Evolutionary conservation across 1,140 invertebrate genomes (phyloP), one percentile per base, ranked within the genome.

Genomic region (Formica selysi): DNA sequence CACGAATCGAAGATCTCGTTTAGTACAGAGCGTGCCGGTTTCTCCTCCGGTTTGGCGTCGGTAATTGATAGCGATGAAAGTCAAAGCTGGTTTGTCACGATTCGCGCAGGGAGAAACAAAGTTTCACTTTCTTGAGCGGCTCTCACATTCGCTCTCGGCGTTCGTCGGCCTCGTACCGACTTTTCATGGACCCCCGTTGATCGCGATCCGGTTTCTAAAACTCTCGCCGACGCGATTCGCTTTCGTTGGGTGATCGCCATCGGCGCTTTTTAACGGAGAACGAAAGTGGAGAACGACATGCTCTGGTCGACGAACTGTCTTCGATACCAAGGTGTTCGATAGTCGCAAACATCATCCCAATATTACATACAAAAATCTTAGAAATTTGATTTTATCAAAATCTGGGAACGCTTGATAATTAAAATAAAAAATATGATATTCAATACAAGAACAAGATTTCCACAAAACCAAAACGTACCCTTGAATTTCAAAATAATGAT

Each of bases 51-150:
- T 89, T 86, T 76, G 70, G 62, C 65, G 19, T 26, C 10, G 71
- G 51, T 13, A 59, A 61, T 83, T 65, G 84, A 89, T 89, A 89
- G 89, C 87, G 87, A 89, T 86, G 92, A 93, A 93, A 93, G 91
- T 86, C 91, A 93, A 93, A 93, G 91, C 79, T 86, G 87, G 87
- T 80, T 88, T 87, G 85, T 85, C 80, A 89, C 74, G 88, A 86
- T 78, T 87, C 87, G 86, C 86, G 78, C 87, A 85, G 83, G 81
- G 87, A 86, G 87, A 91, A 92, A 89, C 86, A 90, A 88, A 89
- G 92, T 94, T 89, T 94, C 93, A 92, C 93, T 94, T 94, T 94
- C 93, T 93, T 92, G 84, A 89, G 78, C 89, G 86, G 88, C 92
- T 91, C 88, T 91, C 91, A 91, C 90, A 89, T 90, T 91, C 88